These are phyloP conservation scores for Enteromius argenteus DNA, from an alignment of 2,797 vertebrate species.

Conservation along the genomic window DNA sequence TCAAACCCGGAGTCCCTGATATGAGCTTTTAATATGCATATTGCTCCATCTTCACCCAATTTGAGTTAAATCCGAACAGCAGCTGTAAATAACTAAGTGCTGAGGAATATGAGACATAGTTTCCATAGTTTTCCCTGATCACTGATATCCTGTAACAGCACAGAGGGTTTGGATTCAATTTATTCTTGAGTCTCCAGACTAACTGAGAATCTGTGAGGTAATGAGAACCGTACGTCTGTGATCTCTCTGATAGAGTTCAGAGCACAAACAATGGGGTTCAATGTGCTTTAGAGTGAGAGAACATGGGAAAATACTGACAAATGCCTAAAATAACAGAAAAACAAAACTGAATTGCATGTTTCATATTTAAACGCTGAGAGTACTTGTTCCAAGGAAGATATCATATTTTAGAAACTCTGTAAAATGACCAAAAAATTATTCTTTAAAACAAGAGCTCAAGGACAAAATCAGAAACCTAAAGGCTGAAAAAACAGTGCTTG, in stretches of 20 bases:
- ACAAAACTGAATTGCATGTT: neutral
- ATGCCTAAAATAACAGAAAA: slow-evolving; percentile 2
- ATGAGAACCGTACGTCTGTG: slow-evolving; percentile 31
- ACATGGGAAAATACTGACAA: neutral
- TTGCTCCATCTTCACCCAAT: neutral
- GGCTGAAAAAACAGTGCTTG: neutral
- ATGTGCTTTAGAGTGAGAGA: neutral
- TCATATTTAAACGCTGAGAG: neutral
- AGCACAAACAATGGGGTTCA: neutral
- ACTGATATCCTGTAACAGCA: neutral
- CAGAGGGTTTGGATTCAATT: slow-evolving; percentile 26
- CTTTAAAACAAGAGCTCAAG: neutral
- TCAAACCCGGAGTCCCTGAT: neutral
- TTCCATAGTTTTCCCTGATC: slow-evolving; percentile 8
- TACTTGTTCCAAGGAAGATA: neutral
- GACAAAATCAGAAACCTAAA: neutral
- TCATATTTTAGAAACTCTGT: neutral
- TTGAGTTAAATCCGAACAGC: neutral
- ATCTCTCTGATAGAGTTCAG: neutral
- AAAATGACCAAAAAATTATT: neutral
- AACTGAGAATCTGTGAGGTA: slow-evolving; percentile 15
- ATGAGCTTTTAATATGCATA: neutral
- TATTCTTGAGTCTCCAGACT: slow-evolving; percentile 29
- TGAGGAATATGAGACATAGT: slow-evolving; percentile 20
- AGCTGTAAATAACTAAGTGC: slow-evolving; percentile 1